Base-by-base conservation (phyloP, 2,888 invertebrate species). In the Calameuta pallipes region DNA sequence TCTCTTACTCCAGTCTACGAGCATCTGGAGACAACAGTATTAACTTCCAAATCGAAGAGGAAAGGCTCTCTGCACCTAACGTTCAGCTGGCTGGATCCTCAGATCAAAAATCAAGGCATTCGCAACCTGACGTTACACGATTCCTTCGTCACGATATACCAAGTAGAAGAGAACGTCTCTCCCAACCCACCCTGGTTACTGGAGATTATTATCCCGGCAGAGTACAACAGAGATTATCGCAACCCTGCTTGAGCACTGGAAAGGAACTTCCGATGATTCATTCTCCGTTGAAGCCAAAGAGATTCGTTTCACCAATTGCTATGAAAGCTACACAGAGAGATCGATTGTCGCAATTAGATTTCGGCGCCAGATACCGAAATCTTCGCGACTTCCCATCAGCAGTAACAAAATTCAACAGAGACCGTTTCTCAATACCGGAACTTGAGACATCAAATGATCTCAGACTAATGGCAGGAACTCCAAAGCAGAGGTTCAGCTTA, bases 391-490 rank as follows among this genome's bases (percentile, higher is more conserved):
- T 81, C 12, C 75, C 80, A 1, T 79, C 83, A 0, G 9, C 80
- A 31, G 82, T 80, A 1, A 41, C 73, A 1, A 89, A 89, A 75
- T 90, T 89, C 77, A 90, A 90, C 77, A 85, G 90, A 0, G 90
- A 90, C 35, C 81, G 90, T 35, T 90, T 89, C 77, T 90, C 90
- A 15, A 90, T 90, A 41, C 90, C 90, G 2, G 90, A 90, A 74
- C 79, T 90, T 1, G 89, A 90, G 75, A 90, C 90, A 1, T 87
- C 90, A 37, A 90, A 90, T 77, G 90, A 90, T 75, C 80, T 90
- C 9, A 83, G 83, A n/a, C 77, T 89, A 23, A 90, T 90, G 13
- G 89, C 89, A 4, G 90, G 90, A 0, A 90, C 89, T 0, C 90
- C 90, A 0, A 90, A 90, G 75, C 90, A 90, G 74, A 83, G 90